phyloP scores from a whole-genome alignment of 53 echinoderm and acorn worm genomes.

The Pentamera pediparva region DNA sequence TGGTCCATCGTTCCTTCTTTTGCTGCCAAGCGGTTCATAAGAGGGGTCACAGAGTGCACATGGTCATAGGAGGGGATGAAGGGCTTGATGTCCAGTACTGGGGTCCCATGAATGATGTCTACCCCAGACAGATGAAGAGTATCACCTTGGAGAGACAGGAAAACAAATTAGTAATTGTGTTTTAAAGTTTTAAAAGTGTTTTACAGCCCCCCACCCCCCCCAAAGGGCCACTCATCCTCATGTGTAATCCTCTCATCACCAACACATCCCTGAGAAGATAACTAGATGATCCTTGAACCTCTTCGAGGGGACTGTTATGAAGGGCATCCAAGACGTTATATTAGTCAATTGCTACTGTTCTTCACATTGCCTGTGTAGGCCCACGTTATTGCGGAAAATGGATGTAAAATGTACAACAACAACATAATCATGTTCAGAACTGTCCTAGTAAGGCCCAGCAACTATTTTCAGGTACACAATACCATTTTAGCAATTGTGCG shows the following conservation, averaged over 20 bases:
- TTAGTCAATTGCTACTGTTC: too few relatives aligned
- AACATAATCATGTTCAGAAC: neutral
- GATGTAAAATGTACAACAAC: too few relatives aligned
- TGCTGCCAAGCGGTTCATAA: too few relatives aligned
- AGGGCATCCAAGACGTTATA: too few relatives aligned
- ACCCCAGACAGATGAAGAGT: slow-evolving; percentile 78
- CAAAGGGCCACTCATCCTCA: neutral
- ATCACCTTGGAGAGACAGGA: slow-evolving; percentile 38
- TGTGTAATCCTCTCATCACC: neutral
- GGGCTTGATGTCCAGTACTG: slow-evolving; percentile 86
- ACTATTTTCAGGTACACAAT: too few relatives aligned
- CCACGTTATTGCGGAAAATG: too few relatives aligned
- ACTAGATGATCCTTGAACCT: too few relatives aligned
- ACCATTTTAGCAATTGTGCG: too few relatives aligned
- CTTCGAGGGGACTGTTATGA: too few relatives aligned
- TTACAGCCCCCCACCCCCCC: neutral
- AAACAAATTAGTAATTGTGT: neutral
- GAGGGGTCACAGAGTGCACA: too few relatives aligned
- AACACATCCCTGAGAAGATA: neutral
- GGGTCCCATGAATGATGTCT: slow-evolving; percentile 91
- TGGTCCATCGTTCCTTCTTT: too few relatives aligned
- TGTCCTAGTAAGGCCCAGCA: neutral
- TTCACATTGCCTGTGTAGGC: too few relatives aligned
- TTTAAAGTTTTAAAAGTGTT: neutral
- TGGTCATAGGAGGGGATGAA: slow-evolving; percentile 77